Evolutionary conservation across 1,140 invertebrate species (phyloP), one percentile per base, ranked within the genome.

Genomic region (Sarcophaga peregrina): DNA sequence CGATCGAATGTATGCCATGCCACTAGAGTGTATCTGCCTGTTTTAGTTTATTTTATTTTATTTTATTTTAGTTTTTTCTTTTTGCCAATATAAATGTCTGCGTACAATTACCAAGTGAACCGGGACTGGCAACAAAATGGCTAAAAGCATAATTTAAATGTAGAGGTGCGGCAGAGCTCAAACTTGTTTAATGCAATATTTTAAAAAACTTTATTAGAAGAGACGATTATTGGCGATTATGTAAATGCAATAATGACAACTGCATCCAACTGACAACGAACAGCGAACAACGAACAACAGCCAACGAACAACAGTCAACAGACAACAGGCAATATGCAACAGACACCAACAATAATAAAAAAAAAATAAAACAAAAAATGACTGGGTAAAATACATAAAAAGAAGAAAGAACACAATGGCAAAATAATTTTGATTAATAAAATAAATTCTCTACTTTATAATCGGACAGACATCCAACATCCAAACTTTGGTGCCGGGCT

Each of bases 131-230:
- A 37, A 37, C 25, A 37, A 37, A 37, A 37, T 37, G 25, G 25
- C 25, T 37, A 37, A 37, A 37, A 37, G 25, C 25, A 37, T 37
- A 37, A 37, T 37, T 37, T 37, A 2, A 37, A 37, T 37, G 25
- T 4, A 37, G 17, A 72, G 37, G 8, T n/a, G n/a, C 82, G 83
- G 73, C 78, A 80, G 9, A 20, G 45, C 37, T 37, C 15, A 58
- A 87, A 87, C 87, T 74, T 82, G 87, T 88, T 88, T 85, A 50
- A 20, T 80, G 85, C 83, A 85, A 84, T 85, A 85, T 86, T 82
- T 83, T 86, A 81, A 78, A 82, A 86, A 85, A 84, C 83, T 73
- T 83, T 84, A 78, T n/a, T 37, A 81, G 80, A 81, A 81, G 80
- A 15, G 15, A 37, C 52, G 20, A 81, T 58, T 81, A 46, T 52